Percentiles rank a stretch among this genome's conserved stretches.
phyloP scores from a whole-genome alignment of 2,888 invertebrate species.

The Rotaria macrura region DNA sequence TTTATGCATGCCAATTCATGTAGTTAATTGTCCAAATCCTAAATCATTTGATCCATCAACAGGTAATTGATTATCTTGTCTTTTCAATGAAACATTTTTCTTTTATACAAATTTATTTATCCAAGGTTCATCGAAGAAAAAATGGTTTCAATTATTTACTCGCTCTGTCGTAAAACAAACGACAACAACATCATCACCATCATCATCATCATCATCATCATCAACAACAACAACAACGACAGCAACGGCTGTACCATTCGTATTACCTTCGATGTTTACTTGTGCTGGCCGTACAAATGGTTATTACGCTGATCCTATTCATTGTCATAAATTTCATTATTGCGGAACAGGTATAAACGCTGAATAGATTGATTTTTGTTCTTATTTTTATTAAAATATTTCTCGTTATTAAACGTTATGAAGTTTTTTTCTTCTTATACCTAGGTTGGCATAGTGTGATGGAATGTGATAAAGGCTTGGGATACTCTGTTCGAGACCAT shows the following conservation, averaged over 20 bases:
- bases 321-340: background rate
- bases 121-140: background rate
- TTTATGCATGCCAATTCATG: background rate
- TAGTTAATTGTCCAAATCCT: background rate
- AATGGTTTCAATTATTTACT: background rate
- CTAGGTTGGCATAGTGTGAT: background rate
- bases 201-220: background rate
- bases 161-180: background rate
- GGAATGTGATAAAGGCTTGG: conserved; percentile 2
- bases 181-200: background rate
- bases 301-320: background rate
- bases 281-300: background rate
- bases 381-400: too few species aligned
- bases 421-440: too few species aligned
- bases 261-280: background rate
- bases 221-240: background rate
- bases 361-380: too few species aligned
- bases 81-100: background rate
- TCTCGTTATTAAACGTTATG: too few species aligned
- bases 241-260: background rate
- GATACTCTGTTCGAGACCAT: background rate
- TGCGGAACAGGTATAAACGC: background rate
- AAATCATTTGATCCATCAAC: background rate
- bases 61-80: background rate
- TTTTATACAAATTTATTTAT: too few species aligned